Evolutionary conservation across 2,888 invertebrate species (phyloP).

Genomic region (Phaedon cochleariae): DNA sequence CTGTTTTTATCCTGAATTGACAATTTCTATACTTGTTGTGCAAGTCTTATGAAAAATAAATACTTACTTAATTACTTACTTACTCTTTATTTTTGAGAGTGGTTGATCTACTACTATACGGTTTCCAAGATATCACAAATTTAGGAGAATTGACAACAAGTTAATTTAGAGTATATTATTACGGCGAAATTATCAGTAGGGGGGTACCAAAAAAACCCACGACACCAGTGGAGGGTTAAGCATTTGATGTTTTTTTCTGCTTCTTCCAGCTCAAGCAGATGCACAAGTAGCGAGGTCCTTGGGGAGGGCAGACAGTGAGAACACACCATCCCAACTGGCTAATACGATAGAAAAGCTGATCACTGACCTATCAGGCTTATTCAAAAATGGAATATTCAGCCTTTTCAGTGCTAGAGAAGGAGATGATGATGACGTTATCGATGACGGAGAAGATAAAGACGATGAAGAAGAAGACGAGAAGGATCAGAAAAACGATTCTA

Average conservation of each 20-base stretch:
- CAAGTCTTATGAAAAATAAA: too few species aligned
- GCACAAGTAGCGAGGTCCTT: constrained; percentile 42
- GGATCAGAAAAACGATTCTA: constrained; percentile 30
- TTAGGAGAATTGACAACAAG: too few species aligned
- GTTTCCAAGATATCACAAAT: too few species aligned
- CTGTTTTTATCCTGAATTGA: too few species aligned
- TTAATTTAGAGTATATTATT: too few species aligned
- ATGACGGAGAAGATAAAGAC: constrained; percentile 42
- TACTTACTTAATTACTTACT: too few species aligned
- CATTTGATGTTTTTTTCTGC: constrained; percentile 9
- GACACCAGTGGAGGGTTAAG: too few species aligned
- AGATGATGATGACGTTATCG: constrained; percentile 45
- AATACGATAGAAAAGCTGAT: constrained; percentile 54
- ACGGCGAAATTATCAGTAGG: too few species aligned
- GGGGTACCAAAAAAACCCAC: too few species aligned
- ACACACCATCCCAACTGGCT: constrained; percentile 53
- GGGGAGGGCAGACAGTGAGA: constrained; percentile 44
- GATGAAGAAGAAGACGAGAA: constrained; percentile 30
- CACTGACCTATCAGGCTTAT: constrained; percentile 53
- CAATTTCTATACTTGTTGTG: too few species aligned
- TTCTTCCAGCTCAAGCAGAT: constrained; percentile 56
- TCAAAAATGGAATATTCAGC: constrained; percentile 53
- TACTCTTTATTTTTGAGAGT: too few species aligned
- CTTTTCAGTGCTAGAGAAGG: constrained; percentile 53
- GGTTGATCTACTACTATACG: too few species aligned